phyloP scores from a whole-genome alignment of 2,113 vertebrate species.

The Orycteropus afer region DNA sequence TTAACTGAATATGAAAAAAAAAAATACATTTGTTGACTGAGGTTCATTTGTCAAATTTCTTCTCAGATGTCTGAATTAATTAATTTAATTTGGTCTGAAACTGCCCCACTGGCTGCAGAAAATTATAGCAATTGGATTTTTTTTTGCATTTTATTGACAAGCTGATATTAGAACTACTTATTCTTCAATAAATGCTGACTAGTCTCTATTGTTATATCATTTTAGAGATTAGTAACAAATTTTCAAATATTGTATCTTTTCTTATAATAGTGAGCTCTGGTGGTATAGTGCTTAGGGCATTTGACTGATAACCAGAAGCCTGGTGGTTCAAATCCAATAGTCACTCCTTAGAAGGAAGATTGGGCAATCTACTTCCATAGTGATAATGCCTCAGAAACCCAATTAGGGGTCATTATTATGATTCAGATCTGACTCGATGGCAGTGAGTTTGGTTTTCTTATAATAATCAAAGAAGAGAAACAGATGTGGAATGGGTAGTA shows the following conservation, averaged over 20 bases:
- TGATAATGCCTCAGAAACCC: no score
- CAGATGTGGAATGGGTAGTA: neutral
- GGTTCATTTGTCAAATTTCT: neutral
- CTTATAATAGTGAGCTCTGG: no score
- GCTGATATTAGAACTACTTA: neutral
- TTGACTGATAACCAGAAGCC: no score
- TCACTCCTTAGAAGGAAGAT: no score
- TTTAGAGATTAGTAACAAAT: conserved; percentile 22
- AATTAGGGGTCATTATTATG: no score
- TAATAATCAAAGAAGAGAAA: neutral
- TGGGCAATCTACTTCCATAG: no score
- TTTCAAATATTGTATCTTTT: neutral
- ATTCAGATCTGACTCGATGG: no score
- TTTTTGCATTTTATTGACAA: conserved; percentile 23
- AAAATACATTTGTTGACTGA: neutral
- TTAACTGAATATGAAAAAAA: neutral
- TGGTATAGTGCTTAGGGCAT: no score
- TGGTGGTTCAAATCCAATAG: no score
- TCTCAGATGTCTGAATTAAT: neutral
- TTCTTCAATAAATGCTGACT: neutral
- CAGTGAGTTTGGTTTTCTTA: no score
- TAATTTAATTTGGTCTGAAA: neutral
- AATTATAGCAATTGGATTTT: neutral
- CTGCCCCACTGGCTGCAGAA: neutral
- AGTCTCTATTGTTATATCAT: neutral